Evolutionary conservation across 1,140 invertebrate species (phyloP).

Genomic region (Eumaeus atala): DNA sequence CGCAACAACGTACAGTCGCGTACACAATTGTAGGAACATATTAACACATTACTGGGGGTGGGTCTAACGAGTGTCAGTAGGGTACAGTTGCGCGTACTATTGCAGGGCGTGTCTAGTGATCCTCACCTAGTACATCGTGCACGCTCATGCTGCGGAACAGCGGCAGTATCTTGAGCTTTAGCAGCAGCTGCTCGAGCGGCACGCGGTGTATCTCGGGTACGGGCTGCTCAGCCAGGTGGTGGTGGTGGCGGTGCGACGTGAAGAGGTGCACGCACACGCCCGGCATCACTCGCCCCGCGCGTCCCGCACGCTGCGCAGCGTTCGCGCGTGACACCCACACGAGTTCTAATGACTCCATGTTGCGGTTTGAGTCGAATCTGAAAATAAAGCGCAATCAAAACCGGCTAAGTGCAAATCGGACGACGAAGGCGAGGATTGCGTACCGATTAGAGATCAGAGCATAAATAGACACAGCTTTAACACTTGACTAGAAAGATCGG

Average conservation of each 20-base stretch:
- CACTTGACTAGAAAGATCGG: too few relatives aligned
- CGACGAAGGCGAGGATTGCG: too few relatives aligned
- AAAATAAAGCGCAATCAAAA: not conserved
- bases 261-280: slow-evolving; percentile 89
- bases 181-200: slow-evolving; percentile 89
- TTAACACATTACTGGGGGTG: too few relatives aligned
- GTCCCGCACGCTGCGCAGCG: slow-evolving; percentile 86
- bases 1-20: too few relatives aligned
- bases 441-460: too few relatives aligned
- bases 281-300: slow-evolving; percentile 91
- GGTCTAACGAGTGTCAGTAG: too few relatives aligned
- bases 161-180: slow-evolving; percentile 91
- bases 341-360: slow-evolving; percentile 88
- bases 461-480: too few relatives aligned
- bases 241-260: slow-evolving; percentile 81
- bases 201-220: slow-evolving; percentile 90
- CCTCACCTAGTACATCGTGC: slow-evolving; percentile 78
- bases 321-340: slow-evolving; percentile 89
- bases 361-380: slow-evolving; percentile 85
- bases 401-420: too few relatives aligned
- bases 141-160: slow-evolving; percentile 79
- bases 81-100: too few relatives aligned
- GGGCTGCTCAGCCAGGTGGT: slow-evolving; percentile 76
- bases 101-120: not conserved
- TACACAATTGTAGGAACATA: too few relatives aligned